phyloP scores from a whole-genome alignment of 2,113 vertebrate species.

The Peromyscus maniculatus region DNA sequence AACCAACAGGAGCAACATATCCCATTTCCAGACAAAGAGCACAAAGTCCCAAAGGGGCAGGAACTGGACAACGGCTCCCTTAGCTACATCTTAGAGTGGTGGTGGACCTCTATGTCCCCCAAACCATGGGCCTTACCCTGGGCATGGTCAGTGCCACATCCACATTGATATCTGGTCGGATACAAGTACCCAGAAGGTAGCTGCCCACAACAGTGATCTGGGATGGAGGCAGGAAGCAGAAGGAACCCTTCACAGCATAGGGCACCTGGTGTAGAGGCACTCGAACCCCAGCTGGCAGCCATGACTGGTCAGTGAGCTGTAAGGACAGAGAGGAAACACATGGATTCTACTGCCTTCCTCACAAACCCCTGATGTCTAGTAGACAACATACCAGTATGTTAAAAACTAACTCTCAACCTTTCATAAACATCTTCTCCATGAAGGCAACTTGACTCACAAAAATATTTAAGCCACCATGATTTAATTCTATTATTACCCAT shows the following conservation, averaged over 20 bases:
- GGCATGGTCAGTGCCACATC: slow-evolving; percentile 95
- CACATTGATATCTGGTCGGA: slow-evolving; percentile 92
- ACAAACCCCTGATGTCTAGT: neutral
- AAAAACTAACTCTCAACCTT: neutral
- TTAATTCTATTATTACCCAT: neutral
- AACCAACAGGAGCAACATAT: neutral
- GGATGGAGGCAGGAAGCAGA: slow-evolving; percentile 91
- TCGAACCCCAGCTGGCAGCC: slow-evolving; percentile 91
- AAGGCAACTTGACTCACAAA: slow-evolving; percentile 3
- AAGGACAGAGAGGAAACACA: neutral
- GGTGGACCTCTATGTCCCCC: neutral
- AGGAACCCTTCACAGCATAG: slow-evolving; percentile 92
- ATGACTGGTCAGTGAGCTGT: slow-evolving; percentile 93
- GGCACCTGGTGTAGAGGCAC: slow-evolving; percentile 94
- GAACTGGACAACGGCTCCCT: neutral
- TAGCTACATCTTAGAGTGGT: neutral
- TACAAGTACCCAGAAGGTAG: slow-evolving; percentile 95
- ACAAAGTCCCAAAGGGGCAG: neutral
- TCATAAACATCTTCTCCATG: neutral
- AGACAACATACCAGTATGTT: neutral
- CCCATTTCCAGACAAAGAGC: neutral
- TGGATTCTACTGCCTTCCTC: neutral
- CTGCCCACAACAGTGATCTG: slow-evolving; percentile 95
- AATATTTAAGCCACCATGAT: neutral
- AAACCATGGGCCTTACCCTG: slow-evolving; percentile 87